Conservation (phyloP, 2,888 invertebrate species). For the Rhodophaea formosa region DNA sequence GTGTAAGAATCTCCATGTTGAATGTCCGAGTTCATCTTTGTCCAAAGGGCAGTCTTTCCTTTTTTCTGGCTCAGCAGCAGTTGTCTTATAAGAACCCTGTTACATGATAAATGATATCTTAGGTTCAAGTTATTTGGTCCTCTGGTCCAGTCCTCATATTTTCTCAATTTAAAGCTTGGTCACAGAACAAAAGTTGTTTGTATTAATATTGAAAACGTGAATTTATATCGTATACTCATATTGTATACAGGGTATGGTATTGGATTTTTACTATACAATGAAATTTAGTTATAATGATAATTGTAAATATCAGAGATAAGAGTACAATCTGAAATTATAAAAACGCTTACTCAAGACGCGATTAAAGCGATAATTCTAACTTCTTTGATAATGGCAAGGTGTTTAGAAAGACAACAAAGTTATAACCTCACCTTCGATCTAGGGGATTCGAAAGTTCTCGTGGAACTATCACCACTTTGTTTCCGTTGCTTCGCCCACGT, state of each 20-base stretch:
- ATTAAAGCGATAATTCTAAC: too few relatives aligned
- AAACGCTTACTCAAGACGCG: too few relatives aligned
- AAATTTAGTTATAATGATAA: too few relatives aligned
- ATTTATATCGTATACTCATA: too few relatives aligned
- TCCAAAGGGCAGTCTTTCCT: slow-evolving; percentile 87
- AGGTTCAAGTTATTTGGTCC: too few relatives aligned
- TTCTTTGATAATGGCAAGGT: too few relatives aligned
- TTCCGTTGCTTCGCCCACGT: slow-evolving; percentile 85
- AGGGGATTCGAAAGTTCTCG: slow-evolving; percentile 35
- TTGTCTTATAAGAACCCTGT: not conserved
- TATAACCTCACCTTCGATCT: slow-evolving; percentile 56
- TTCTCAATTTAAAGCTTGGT: too few relatives aligned
- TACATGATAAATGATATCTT: not conserved
- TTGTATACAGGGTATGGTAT: too few relatives aligned
- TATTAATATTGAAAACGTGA: too few relatives aligned
- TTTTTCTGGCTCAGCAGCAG: slow-evolving; percentile 20
- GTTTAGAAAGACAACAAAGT: not conserved
- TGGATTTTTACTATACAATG: not conserved
- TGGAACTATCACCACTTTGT: slow-evolving; percentile 17
- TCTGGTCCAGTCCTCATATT: too few relatives aligned
- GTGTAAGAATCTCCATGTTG: slow-evolving; percentile 97
- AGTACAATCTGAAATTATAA: not conserved
- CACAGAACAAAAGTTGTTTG: too few relatives aligned
- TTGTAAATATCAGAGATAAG: not conserved
- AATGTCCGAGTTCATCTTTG: slow-evolving; percentile 87